These are phyloP conservation scores for Myotis davidii DNA, from an alignment of 2,113 vertebrate genomes.

Conservation along the genomic window DNA sequence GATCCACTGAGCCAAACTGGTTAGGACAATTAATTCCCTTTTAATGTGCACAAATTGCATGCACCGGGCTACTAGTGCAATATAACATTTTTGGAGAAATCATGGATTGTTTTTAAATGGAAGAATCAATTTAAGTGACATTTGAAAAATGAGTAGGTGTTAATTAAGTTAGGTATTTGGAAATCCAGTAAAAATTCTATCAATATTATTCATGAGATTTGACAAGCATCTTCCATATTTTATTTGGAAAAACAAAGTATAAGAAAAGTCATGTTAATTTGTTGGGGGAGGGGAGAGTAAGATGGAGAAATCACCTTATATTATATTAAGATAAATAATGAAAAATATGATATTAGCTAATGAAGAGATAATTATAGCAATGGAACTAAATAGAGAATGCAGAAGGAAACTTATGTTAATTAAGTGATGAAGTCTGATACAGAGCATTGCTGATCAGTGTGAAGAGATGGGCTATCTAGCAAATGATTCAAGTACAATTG, in stretches of 20 bases:
- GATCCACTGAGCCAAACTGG: no score
- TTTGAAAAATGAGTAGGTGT: neutral
- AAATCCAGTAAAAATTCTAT: neutral
- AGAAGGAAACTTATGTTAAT: neutral
- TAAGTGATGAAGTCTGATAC: neutral
- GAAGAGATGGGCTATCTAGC: neutral
- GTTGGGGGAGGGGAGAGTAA: neutral
- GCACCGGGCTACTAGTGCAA: no score
- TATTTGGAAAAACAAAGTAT: neutral
- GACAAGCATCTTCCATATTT: neutral
- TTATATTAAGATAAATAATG: neutral
- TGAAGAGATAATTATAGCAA: neutral
- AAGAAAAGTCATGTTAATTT: neutral
- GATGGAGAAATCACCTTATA: neutral
- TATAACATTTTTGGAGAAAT: neutral
- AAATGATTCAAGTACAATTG: neutral
- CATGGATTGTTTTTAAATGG: neutral
- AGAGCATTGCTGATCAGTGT: neutral
- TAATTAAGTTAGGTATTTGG: neutral
- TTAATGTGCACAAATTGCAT: no score
- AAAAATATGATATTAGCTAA: neutral
- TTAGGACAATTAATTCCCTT: no score
- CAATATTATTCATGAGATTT: neutral
- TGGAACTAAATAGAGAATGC: neutral
- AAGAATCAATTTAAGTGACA: neutral